Percentiles rank a stretch among this genome's conserved stretches.
phyloP scores from a whole-genome alignment of 2,113 vertebrate species.

The Phyllostomus hastatus region DNA sequence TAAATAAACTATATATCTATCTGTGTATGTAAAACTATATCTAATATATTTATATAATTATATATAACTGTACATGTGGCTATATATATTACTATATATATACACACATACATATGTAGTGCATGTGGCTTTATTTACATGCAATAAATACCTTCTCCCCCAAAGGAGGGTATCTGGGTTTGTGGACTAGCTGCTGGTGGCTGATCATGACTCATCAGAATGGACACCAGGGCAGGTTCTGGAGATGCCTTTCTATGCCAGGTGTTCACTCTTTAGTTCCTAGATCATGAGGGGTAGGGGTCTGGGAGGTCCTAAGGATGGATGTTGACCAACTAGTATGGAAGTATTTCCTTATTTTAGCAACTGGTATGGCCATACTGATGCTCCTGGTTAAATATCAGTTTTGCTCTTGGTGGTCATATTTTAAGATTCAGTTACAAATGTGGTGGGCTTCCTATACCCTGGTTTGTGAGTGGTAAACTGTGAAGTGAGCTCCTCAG shows the following conservation, averaged over 20 bases:
- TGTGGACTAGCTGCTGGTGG: not conserved
- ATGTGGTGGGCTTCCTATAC: not conserved
- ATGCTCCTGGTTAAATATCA: not conserved
- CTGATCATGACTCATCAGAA: not conserved
- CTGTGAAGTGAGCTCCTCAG: not conserved
- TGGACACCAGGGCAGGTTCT: not conserved
- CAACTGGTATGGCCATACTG: not conserved
- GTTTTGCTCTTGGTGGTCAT: not conserved
- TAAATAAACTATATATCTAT: not conserved
- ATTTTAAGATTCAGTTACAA: not conserved
- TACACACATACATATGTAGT: not conserved
- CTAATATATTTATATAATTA: not conserved
- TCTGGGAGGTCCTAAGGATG: not conserved
- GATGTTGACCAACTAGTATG: not conserved
- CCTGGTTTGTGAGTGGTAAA: fast-evolving
- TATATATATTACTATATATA: not conserved
- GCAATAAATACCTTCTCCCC: not conserved
- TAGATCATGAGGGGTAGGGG: not conserved
- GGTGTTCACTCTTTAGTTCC: not conserved
- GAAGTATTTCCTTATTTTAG: not conserved
- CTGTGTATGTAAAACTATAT: not conserved
- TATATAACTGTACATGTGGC: not conserved
- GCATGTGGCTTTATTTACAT: not conserved
- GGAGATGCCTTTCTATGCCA: not conserved
- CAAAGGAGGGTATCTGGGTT: not conserved